Conservation (phyloP, 2,113 vertebrate genomes). For the Lota lota region DNA sequence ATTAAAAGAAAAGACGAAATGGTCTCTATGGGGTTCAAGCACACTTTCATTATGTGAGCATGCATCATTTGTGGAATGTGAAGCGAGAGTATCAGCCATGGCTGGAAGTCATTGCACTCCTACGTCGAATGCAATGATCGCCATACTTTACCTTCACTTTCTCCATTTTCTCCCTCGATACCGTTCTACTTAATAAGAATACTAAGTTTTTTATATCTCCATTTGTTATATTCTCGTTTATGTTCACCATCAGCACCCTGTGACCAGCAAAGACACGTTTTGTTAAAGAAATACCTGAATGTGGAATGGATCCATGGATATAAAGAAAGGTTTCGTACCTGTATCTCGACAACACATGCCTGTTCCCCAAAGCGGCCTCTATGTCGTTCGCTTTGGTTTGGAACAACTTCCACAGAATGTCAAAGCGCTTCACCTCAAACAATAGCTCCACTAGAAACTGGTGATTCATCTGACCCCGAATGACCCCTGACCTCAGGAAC, state of each 20-base stretch:
- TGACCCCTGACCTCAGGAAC: conserved; percentile 31
- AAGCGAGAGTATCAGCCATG: too few species aligned
- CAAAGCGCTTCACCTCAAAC: conserved; percentile 78
- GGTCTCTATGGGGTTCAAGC: too few species aligned
- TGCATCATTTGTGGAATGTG: too few species aligned
- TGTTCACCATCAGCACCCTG: conserved; percentile 83
- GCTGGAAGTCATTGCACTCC: too few species aligned
- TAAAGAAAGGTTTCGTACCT: conserved; percentile 69
- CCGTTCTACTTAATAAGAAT: conserved; percentile 75
- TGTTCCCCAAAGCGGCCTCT: conserved; percentile 59
- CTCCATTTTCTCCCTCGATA: conserved; percentile 67
- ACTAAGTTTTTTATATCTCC: conserved; percentile 77
- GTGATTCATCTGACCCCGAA: background rate
- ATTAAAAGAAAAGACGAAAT: too few species aligned
- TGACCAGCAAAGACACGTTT: background rate
- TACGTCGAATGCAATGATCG: background rate
- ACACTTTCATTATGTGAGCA: too few species aligned
- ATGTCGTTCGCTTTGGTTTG: conserved; percentile 63
- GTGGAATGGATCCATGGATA: background rate
- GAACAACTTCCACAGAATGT: conserved; percentile 78
- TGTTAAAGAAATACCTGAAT: background rate
- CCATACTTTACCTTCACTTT: conserved; percentile 75
- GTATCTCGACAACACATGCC: conserved; percentile 73
- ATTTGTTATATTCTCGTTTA: conserved; percentile 79
- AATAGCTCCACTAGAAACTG: conserved; percentile 76